Percentiles rank a stretch among this genome's conserved stretches.
phyloP scores from a whole-genome alignment of 2,888 invertebrate species.

The Andrena dorsata region DNA sequence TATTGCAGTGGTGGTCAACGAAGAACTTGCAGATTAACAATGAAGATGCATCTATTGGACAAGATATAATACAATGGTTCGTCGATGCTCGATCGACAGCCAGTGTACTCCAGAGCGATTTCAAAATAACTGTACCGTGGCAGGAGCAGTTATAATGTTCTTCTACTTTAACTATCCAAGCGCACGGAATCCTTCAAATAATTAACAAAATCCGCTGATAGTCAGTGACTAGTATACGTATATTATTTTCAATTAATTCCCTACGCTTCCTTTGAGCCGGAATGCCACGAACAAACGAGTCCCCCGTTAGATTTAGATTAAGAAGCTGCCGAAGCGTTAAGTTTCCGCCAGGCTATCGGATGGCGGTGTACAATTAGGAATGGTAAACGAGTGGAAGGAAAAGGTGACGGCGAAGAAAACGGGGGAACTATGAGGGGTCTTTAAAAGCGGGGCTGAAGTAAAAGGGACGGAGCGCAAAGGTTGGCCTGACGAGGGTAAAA shows the following conservation, averaged over 20 bases:
- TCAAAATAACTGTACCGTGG: too few species aligned
- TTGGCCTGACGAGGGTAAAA: constrained; percentile 58
- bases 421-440: constrained; percentile 16
- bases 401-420: constrained; percentile 14
- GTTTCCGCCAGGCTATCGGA: constrained; percentile 41
- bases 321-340: background rate
- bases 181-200: too few species aligned
- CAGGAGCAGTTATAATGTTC: too few species aligned
- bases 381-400: constrained; percentile 34
- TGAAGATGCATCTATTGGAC: too few species aligned
- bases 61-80: too few species aligned
- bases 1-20: too few species aligned
- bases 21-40: too few species aligned
- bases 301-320: background rate
- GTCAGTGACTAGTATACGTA: too few species aligned
- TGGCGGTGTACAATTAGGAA: constrained; percentile 45
- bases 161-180: too few species aligned
- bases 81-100: too few species aligned
- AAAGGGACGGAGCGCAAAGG: constrained; percentile 40
- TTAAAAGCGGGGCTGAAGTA: constrained; percentile 45
- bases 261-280: background rate
- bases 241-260: background rate
- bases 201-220: too few species aligned
- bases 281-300: background rate
- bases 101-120: too few species aligned